Percentiles rank a stretch among this genome's conserved stretches.
These are phyloP conservation scores for Caenorhabditis afra DNA, from an alignment of 2,888 invertebrate species.

Conservation along the genomic window DNA sequence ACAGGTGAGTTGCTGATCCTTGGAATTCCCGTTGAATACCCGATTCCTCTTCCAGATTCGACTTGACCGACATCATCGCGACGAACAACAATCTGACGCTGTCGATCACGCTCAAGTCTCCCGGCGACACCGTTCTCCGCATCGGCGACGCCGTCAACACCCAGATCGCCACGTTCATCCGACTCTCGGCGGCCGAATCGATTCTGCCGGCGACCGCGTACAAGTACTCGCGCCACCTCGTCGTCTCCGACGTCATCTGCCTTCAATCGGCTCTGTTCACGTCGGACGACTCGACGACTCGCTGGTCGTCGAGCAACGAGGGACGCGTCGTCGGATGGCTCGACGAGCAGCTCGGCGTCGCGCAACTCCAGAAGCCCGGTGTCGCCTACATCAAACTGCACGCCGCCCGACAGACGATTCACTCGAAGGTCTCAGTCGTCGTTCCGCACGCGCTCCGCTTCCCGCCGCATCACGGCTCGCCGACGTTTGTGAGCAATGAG, in stretches of 20 bases:
- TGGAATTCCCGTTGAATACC: not conserved
- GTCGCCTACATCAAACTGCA: slow-evolving; percentile 54
- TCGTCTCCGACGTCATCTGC: slow-evolving; percentile 63
- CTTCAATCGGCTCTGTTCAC: slow-evolving; percentile 42
- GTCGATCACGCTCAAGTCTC: slow-evolving; percentile 65
- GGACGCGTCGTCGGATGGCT: slow-evolving; percentile 58
- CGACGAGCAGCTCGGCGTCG: slow-evolving; percentile 54
- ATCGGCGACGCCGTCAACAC: slow-evolving; percentile 69
- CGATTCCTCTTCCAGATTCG: slow-evolving; percentile 61
- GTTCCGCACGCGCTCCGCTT: slow-evolving; percentile 38
- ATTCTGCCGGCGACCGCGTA: slow-evolving; percentile 49
- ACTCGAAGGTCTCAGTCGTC: slow-evolving; percentile 48
- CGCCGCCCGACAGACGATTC: slow-evolving; percentile 51
- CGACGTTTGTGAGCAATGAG: slow-evolving; percentile 38
- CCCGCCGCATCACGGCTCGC: not conserved
- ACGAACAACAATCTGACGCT: slow-evolving; percentile 66
- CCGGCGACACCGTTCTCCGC: slow-evolving; percentile 74
- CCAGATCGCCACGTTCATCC: slow-evolving; percentile 64
- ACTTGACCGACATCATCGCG: slow-evolving; percentile 71
- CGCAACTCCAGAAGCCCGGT: slow-evolving; percentile 55
- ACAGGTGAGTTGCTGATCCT: slow-evolving; percentile 50
- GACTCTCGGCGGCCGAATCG: slow-evolving; percentile 65
- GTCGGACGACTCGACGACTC: slow-evolving; percentile 3
- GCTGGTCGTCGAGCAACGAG: slow-evolving; percentile 49
- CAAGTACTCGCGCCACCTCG: slow-evolving; percentile 35